Evolutionary conservation across 1,140 invertebrate species (phyloP), one percentile per base, ranked within the genome.

Genomic region (Steinernema khuongi): DNA sequence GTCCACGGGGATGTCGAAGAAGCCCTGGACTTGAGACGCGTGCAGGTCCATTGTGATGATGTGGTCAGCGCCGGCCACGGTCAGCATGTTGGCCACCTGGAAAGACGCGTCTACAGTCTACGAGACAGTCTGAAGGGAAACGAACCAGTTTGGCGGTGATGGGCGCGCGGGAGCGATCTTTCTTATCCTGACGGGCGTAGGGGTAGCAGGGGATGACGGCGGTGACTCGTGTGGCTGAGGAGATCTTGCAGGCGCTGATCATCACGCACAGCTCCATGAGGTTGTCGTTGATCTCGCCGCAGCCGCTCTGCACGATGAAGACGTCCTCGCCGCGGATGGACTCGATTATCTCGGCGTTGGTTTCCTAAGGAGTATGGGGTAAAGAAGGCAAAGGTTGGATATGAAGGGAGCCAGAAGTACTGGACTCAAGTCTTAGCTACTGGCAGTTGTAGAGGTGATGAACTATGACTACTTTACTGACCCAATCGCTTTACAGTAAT

Each of bases 221-320:
- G 36, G 96, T 97, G 22, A 99, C 94, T 80, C 96, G 88, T 66
- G 92, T 94, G 19, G 96, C 94, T 66, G 96, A 98, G 19, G 96
- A 96, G 81, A 97, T 98, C 89, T 99, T 99, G 86, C 96, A 99
- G 0, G 96, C 95, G 88, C 97, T 97, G 77, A 99, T 98, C 96
- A 99, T 99, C 78, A 99, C 99, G 29, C 99, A 89, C 11, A 99
- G 88, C 86, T 99, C 96, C 94, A 99, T 99, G 17, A 99, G 88
- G 87, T 98, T 97, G 86, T 99, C 96, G 87, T 99, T 99, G 19
- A 98, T 92, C 87, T 97, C 94, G 67, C 94, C 94, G 86, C 93
- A 93, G 41, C 94, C 96, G 86, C 93, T 96, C 87, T 99, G 96
- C 32, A 97, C 91, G 80, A 99, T 98, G 87, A 97, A 99, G 1